Evolutionary conservation across 1,140 invertebrate genomes (phyloP).

Genomic region (Drosophila sucinea): DNA sequence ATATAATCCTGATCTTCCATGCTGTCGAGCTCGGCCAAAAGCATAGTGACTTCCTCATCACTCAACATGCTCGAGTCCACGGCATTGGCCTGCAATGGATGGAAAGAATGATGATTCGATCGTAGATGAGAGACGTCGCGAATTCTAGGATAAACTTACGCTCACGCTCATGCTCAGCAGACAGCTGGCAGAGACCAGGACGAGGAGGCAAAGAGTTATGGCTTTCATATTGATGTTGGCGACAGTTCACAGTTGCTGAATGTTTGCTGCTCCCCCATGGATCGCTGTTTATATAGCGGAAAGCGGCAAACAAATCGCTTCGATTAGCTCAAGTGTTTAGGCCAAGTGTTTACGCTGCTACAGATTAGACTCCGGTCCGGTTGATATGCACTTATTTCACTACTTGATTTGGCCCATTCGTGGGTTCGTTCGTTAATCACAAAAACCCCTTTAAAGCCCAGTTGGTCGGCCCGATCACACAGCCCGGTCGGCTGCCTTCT

Average conservation of each 20-base stretch:
- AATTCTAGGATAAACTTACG: neutral
- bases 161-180: conserved; percentile 53
- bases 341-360: neutral
- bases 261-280: conserved; percentile 23
- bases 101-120: neutral
- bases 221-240: conserved; percentile 49
- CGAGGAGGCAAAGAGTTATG: conserved; percentile 49
- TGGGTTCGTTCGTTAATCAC: neutral
- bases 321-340: conserved; percentile 2
- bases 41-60: conserved; percentile 16
- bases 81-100: conserved; percentile 29
- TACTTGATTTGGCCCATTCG: neutral
- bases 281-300: conserved; percentile 47
- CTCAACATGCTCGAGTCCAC: neutral
- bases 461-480: neutral
- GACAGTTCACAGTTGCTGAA: conserved; percentile 20
- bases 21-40: conserved; percentile 28
- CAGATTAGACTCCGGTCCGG: neutral
- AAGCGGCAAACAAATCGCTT: neutral
- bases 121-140: too few relatives aligned
- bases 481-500: neutral
- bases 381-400: neutral
- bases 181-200: conserved; percentile 51
- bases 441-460: neutral
- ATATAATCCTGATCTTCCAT: conserved; percentile 36